phyloP scores from a whole-genome alignment of 2,888 invertebrate genomes.

The Spialia ferax region DNA sequence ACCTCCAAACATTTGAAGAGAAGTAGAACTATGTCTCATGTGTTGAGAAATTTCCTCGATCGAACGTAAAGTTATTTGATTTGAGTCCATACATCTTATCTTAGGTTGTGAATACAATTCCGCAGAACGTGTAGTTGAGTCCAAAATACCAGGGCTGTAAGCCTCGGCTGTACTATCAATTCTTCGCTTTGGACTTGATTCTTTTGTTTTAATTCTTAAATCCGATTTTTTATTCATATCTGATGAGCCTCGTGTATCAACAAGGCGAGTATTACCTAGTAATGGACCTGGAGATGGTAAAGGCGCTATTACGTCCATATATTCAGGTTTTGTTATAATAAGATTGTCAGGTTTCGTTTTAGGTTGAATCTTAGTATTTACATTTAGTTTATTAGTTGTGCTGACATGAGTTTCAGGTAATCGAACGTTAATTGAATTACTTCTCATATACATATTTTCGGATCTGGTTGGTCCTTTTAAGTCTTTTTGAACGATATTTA shows the following conservation, averaged over 20 bases:
- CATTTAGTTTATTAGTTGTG: constrained; percentile 64
- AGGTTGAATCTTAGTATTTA: constrained; percentile 68
- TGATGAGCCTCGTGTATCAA: constrained; percentile 85
- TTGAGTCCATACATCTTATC: constrained; percentile 81
- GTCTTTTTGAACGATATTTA: constrained; percentile 67
- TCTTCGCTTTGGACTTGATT: constrained; percentile 74
- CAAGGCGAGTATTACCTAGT: constrained; percentile 93
- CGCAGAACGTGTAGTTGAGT: constrained; percentile 71
- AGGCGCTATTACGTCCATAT: constrained; percentile 86
- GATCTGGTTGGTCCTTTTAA: constrained; percentile 62
- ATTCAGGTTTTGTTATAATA: constrained; percentile 79
- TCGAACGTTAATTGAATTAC: constrained; percentile 87
- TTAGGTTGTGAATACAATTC: constrained; percentile 81
- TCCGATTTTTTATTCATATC: constrained; percentile 76
- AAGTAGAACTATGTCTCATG: constrained; percentile 83
- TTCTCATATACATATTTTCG: constrained; percentile 85
- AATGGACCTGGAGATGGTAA: constrained; percentile 94
- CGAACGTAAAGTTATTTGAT: constrained; percentile 78
- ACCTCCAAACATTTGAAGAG: constrained; percentile 91
- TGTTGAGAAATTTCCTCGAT: constrained; percentile 87
- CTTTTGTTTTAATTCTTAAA: constrained; percentile 67
- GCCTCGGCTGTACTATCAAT: constrained; percentile 72
- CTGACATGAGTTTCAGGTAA: constrained; percentile 83
- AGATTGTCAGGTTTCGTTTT: constrained; percentile 85
- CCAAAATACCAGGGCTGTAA: constrained; percentile 73